A percentile compares a stretch with the other conserved stretches of the same genome.
These are phyloP conservation scores for Aplodontia rufa DNA, from an alignment of 2,113 vertebrate genomes.

Conservation along the genomic window DNA sequence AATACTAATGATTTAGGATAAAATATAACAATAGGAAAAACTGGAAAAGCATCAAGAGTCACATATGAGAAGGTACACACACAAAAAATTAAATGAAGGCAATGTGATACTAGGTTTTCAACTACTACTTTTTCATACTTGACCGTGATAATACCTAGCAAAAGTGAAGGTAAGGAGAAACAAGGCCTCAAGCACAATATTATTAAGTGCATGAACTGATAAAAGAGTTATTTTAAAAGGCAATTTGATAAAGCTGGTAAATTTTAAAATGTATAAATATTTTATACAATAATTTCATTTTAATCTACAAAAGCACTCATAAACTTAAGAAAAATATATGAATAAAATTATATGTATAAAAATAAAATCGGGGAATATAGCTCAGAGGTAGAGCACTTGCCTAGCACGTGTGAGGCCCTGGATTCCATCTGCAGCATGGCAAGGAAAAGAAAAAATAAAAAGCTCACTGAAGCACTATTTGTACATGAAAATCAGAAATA, in stretches of 20 bases:
- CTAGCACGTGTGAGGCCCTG: not conserved
- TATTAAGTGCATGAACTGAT: not conserved
- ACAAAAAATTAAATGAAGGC: not conserved
- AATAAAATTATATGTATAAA: not conserved
- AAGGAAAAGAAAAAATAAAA: not conserved
- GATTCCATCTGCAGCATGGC: not conserved
- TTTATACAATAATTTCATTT: not conserved
- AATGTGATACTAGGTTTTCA: not conserved
- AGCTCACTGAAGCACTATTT: not conserved
- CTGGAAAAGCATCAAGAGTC: not conserved
- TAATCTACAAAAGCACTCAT: not conserved
- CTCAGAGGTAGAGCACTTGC: not conserved
- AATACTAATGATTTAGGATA: conserved; percentile 35
- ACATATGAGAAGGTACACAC: not conserved
- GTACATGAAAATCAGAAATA: not conserved
- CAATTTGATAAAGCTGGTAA: not conserved
- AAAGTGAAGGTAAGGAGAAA: not conserved
- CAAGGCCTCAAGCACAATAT: not conserved
- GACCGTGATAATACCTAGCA: not conserved
- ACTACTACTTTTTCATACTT: not conserved
- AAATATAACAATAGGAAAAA: conserved; percentile 44
- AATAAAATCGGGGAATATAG: not conserved
- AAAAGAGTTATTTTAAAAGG: not conserved
- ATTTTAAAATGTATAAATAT: not conserved
- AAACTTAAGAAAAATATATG: not conserved